phyloP scores from a whole-genome alignment of 2,888 invertebrate species.

The Tetragnatha montana region DNA sequence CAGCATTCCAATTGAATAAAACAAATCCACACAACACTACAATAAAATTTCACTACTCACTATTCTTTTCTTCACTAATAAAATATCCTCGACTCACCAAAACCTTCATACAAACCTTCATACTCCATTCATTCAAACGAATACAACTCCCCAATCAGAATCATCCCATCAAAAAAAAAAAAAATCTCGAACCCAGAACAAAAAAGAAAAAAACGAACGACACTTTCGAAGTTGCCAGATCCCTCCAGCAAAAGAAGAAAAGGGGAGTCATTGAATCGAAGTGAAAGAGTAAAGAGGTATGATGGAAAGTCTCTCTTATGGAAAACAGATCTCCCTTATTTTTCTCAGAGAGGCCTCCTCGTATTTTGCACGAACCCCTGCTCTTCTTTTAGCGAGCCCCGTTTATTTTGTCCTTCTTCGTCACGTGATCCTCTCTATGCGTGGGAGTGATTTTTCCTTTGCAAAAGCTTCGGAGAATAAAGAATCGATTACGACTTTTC shows the following conservation, averaged over 20 bases:
- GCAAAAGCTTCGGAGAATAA: neutral
- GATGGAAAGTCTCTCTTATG: slow-evolving; percentile 54
- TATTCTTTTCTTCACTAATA: too few species aligned
- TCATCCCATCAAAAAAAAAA: neutral
- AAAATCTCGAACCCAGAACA: neutral
- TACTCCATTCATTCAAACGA: too few species aligned
- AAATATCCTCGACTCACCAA: too few species aligned
- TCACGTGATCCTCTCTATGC: neutral
- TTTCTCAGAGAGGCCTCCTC: neutral
- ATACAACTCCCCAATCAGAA: neutral
- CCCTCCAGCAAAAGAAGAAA: neutral
- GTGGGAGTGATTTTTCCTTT: neutral
- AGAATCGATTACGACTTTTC: neutral
- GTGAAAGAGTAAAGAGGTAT: slow-evolving; percentile 47
- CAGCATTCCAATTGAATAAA: too few species aligned
- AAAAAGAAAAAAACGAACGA: neutral
- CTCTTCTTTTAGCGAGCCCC: slow-evolving; percentile 1
- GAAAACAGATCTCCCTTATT: slow-evolving; percentile 49
- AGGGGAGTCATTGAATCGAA: slow-evolving; percentile 41
- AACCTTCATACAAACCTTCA: too few species aligned
- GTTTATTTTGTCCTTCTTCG: slow-evolving; percentile 1
- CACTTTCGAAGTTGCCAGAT: neutral
- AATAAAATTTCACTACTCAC: too few species aligned
- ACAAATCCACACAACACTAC: too few species aligned
- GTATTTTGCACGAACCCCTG: slow-evolving; percentile 1